Evolutionary conservation across 2,888 invertebrate genomes (phyloP), one percentile per base, ranked within the genome.

Genomic region (Monochamus alternatus): DNA sequence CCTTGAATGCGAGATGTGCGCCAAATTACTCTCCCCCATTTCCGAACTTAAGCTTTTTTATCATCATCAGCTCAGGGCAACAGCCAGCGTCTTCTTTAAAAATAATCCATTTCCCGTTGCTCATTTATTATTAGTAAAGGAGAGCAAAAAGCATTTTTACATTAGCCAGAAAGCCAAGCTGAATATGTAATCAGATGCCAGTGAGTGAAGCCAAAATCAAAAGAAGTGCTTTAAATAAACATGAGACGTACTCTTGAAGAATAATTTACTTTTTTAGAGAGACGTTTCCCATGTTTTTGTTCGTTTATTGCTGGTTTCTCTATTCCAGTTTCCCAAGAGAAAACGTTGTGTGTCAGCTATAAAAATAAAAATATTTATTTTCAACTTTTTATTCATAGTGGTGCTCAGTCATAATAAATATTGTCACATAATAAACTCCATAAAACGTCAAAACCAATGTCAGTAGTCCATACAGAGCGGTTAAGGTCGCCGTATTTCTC

Each of bases 71-170:
- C 71, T 47, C 60, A 60, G 69, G 73, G 74, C 47, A 71, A 67
- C 75, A 72, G 63, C 70, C 64, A 65, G 65, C 76, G 70, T 75
- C 80, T 78, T 80, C 79, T 82, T 81, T 78, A 81, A 81, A 82
- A 84, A 82, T 81, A 82, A 81, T 81, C 81, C 81, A 83, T 82
- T 79, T 82, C 79, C 81, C 78, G 78, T 74, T 60, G 78, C 84
- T 86, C 85, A 85, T 86, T 85, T 85, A 86, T 86, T 86, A 86
- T 86, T 86, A 84, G 84, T 80, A 84, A 83, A 86, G 84, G 82
- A 80, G 81, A 85, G 84, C 82, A 84, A 84, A 84, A 84, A 85
- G 85, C 85, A 86, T 86, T 86, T 86, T 86, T 86, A 85, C 86
- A 86, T 86, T 86, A 86, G 73, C 65, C 68, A 73, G 73, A 73